A percentile compares a stretch with the other conserved stretches of the same genome.
Evolutionary conservation across 1,140 invertebrate species (phyloP).

Genomic region (Delia radicum): DNA sequence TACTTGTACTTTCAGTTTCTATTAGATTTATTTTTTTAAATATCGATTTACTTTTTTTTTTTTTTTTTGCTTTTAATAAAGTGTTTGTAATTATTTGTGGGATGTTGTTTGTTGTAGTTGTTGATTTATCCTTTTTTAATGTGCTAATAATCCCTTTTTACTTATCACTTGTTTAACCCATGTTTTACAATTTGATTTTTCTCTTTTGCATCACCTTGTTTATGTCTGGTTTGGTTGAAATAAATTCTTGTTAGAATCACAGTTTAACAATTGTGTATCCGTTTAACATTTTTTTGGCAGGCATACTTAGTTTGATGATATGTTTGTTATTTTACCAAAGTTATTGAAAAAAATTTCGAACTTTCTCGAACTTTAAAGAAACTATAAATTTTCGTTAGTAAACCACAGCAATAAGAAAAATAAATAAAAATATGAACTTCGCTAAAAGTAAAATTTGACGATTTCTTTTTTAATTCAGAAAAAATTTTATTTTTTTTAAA

Average conservation of each 20-base stretch:
- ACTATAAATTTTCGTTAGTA: too few species aligned
- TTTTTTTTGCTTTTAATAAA: not conserved
- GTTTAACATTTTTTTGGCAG: too few species aligned
- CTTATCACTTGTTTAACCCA: conserved; percentile 4
- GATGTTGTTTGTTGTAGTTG: not conserved
- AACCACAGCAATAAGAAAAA: too few species aligned
- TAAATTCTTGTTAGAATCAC: not conserved
- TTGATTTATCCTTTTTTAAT: conserved; percentile 5
- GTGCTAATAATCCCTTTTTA: not conserved
- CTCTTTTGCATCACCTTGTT: not conserved
- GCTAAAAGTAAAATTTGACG: too few species aligned
- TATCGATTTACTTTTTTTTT: not conserved
- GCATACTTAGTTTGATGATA: too few species aligned
- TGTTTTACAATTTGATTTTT: not conserved
- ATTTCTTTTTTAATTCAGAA: too few species aligned
- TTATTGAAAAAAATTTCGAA: too few species aligned
- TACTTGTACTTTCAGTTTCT: not conserved
- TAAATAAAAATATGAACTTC: too few species aligned
- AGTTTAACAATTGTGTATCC: too few species aligned
- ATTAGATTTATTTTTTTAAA: not conserved
- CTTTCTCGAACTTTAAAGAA: too few species aligned
- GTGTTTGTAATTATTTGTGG: not conserved
- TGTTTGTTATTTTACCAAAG: too few species aligned
- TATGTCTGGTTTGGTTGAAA: not conserved
- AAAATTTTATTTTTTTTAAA: too few species aligned